phyloP scores from a whole-genome alignment of 1,140 invertebrate genomes.

The Zaprionus ornatus region DNA sequence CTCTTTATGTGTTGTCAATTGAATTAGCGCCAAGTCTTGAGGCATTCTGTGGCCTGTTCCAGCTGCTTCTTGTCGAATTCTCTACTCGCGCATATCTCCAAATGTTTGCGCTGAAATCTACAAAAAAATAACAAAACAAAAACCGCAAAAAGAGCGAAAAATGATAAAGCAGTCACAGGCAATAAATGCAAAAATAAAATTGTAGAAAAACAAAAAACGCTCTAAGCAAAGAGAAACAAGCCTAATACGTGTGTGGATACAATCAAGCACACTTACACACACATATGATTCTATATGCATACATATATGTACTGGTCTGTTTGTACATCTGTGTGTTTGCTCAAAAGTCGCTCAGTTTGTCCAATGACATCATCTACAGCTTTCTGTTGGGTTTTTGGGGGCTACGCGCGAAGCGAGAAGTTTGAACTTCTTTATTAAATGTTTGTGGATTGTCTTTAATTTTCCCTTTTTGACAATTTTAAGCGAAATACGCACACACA shows the following conservation, averaged over 20 bases:
- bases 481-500: background rate
- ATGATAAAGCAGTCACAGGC: slow-evolving; percentile 56
- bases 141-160: slow-evolving; percentile 44
- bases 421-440: slow-evolving; percentile 35
- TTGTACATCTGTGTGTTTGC: slow-evolving; percentile 36
- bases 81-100: slow-evolving; percentile 47
- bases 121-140: slow-evolving; percentile 19
- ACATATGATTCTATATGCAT: background rate
- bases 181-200: slow-evolving; percentile 61
- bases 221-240: slow-evolving; percentile 60
- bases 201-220: slow-evolving; percentile 49
- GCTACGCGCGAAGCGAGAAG: slow-evolving; percentile 12
- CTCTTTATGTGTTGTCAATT: slow-evolving; percentile 68
- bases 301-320: background rate
- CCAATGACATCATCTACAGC: slow-evolving; percentile 70
- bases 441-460: slow-evolving; percentile 40
- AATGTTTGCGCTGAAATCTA: slow-evolving; percentile 71
- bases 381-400: slow-evolving; percentile 37
- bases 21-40: slow-evolving; percentile 63
- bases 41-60: slow-evolving; percentile 12
- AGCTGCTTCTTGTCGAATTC: slow-evolving; percentile 43
- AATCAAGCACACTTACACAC: slow-evolving; percentile 29
- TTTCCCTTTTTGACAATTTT: slow-evolving; percentile 22
- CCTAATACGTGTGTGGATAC: slow-evolving; percentile 36
- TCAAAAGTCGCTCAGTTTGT: slow-evolving; percentile 69